Evolutionary conservation across 2,797 vertebrate genomes (phyloP), one percentile per base, ranked within the genome.

Genomic region (Remorina albescens): DNA sequence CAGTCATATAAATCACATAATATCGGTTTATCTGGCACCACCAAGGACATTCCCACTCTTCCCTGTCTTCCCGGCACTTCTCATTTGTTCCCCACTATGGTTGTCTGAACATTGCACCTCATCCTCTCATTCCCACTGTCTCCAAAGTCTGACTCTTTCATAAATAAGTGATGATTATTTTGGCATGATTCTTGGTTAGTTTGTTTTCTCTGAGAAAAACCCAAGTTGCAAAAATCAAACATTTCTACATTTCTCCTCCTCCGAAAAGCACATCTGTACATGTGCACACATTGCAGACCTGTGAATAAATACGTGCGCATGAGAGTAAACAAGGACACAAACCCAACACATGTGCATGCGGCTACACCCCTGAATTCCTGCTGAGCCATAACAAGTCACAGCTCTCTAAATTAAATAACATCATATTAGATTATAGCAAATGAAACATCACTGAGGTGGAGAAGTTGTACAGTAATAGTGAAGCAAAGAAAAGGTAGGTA

Each of bases 371-470:
- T 8, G 51, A 86, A 84, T 89, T 86, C 89, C 85, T 64, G 82
- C 91, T 87, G 90, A 86, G 85, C 82, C 88, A 84, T 89, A 83
- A 74, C 71, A 81, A 91, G 89, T 85, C 85, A 86, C 55, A 55
- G 89, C 83, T 78, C 85, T 87, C 84, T 86, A 90, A 90, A 92
- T 91, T 76, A 91, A 93, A 92, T 90, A 90, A 90, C 83, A 89
- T 83, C 77, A 86, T 90, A 91, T 90, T 85, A 88, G 83, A 89
- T 90, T 88, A 83, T 86, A 87, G 76, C 79, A 88, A 88, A 91
- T 87, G 76, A 91, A 91, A 89, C 82, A 85, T 87, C 73, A 57
- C 78, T 41, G 85, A 80, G 65, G 84, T 84, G 77, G 68, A 56
- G n/a, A 54, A 59, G 57, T 37, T 63, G 71, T 18, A 58, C 50